Base-by-base conservation (phyloP, 2,888 invertebrate genomes). In the Melolontha melolontha region DNA sequence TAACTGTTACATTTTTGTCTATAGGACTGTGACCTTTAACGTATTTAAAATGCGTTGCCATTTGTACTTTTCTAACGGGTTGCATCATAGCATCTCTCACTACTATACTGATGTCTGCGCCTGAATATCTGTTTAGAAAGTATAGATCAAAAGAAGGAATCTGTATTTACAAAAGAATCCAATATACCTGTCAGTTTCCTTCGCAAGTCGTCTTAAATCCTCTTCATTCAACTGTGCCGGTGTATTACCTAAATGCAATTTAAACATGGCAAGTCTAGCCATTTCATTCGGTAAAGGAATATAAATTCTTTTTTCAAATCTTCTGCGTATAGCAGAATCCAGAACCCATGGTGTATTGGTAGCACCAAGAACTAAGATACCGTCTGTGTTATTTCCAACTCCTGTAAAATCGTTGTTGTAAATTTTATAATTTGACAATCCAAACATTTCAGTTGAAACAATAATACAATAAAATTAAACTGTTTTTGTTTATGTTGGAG, bases 261-360 rank as follows among this genome's bases (percentile, higher is more conserved):
- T 96, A 82, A 99, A 98, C 95, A 99, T 98, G 64, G 92, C 89
- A 64, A 92, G 87, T 54, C 99, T 88, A 0, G 98, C 98, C 78
- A 92, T 93, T 74, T 93, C 94, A 78, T 99, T 99, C 0, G 99
- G 99, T 66, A 99, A 86, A 14, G 98, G 94, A 79, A 99, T 99
- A 84, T 98, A 98, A 80, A 99, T 99, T 81, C 99, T 90, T 83
- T 99, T 99, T 84, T 99, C 98, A 86, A 99, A 98, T 84, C 98
- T 89, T 86, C 98, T 90, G 70, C 98, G 82, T 76, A 99, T 99
- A 73, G 99, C 98, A 1, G 98, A 91, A 83, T 99, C 98, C 64
- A 98, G 87, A 0, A 96, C 95, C 99, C 99, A 95, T 1, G 95
- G 95, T 75, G 98, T 98, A 86, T 99, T 99, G 8, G 99, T 99